Base-by-base conservation (phyloP, 1,140 invertebrate genomes). In the Nasonia giraulti region DNA sequence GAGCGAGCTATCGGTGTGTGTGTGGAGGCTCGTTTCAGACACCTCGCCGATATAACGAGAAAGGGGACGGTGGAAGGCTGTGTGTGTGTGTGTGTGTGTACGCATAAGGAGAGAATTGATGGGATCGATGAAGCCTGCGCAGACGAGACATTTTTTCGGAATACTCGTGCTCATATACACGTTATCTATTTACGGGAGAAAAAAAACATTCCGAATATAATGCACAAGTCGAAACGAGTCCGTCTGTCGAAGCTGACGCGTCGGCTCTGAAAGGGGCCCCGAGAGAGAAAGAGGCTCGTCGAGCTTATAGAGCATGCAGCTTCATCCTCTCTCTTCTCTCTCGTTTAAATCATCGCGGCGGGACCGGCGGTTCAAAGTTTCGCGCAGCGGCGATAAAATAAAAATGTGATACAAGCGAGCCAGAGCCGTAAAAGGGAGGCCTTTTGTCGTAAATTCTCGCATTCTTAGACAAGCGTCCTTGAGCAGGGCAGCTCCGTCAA, bases 361-460 rank as follows among this genome's bases (percentile, higher is more conserved):
- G 7, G 74, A 55, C 17, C 84, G 44, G 80, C 80, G 17, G 55
- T 82, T 85, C 84, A 85, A 85, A 85, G 80, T 85, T 82, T 85
- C 44, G 55, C 50, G 73, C 27, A 27, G 27, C 27, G 78, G 80
- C 80, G 84, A 78, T 82, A 82, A 82, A 85, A 85, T 85, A 85
- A 85, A 85, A 85, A 85, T 81, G 84, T 82, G 80, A 85, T 81
- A 71, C 80, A 73, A 50, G 17, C 55, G 55, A 62, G 79, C 1
- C 1, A 33, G 44, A 33, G 44, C 79, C 74, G 80, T 85, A 78
- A 85, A 82, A 85, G 80, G 80, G 66, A 62, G 55, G 80, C 74
- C 84, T 82, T 85, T 85, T 85, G 84, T 85, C 84, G 80, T 85
- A 85, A 85, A 85, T 85, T 85, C 84, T 85, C 79, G 80, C 73